phyloP scores from a whole-genome alignment of 2,113 vertebrate genomes.

The Lepisosteus oculatus region DNA sequence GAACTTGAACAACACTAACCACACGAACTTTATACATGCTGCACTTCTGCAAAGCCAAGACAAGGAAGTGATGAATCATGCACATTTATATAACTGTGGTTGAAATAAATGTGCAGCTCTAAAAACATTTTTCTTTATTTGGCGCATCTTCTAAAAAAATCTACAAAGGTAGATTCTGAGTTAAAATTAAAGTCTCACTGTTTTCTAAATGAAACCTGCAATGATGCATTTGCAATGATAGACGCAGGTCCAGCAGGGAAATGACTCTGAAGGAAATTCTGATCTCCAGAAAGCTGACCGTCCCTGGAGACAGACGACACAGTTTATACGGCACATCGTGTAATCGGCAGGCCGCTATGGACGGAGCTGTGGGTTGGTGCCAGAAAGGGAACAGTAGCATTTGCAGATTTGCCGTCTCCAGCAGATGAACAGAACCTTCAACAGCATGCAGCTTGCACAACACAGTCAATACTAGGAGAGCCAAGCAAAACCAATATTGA shows the following conservation, averaged over 20 bases:
- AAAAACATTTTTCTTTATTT: constrained; percentile 21
- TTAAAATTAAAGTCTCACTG: too few relatives aligned
- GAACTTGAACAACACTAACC: too few relatives aligned
- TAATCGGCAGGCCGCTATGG: not conserved
- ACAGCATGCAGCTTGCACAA: constrained; percentile 19
- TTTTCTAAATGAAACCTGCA: too few relatives aligned
- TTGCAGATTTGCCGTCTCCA: not conserved
- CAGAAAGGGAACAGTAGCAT: not conserved
- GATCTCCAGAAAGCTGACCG: too few relatives aligned
- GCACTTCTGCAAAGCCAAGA: not conserved
- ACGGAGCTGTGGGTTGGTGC: not conserved
- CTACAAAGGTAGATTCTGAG: too few relatives aligned
- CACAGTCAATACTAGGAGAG: constrained; percentile 25
- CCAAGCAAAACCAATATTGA: constrained; percentile 26
- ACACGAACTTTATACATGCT: not conserved
- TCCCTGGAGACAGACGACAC: too few relatives aligned
- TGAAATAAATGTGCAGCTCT: constrained; percentile 32
- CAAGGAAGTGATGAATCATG: constrained; percentile 20
- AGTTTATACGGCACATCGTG: too few relatives aligned
- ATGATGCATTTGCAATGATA: too few relatives aligned
- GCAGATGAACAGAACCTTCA: constrained; percentile 7
- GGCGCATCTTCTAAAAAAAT: too few relatives aligned
- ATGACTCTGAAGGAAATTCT: too few relatives aligned
- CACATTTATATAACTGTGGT: constrained; percentile 11
- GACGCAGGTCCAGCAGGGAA: too few relatives aligned